phyloP scores from a whole-genome alignment of 1,140 invertebrate genomes.

The Neodiprion pinetum region DNA sequence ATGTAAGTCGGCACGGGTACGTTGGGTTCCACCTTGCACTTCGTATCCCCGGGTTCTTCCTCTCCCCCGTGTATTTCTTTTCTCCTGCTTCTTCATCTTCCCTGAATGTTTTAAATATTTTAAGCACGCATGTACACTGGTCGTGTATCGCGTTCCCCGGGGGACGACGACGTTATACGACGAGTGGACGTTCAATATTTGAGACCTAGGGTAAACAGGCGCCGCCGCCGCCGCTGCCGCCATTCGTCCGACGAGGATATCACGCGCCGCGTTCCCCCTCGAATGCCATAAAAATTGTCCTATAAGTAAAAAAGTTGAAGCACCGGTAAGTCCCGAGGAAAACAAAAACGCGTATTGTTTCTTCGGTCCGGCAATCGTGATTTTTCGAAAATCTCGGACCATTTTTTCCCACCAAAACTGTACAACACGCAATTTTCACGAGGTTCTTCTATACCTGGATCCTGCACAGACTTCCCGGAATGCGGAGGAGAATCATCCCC shows the following conservation, averaged over 20 bases:
- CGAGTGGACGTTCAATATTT: conserved; percentile 46
- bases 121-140: conserved; percentile 34
- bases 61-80: no score
- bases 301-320: not conserved
- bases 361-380: not conserved
- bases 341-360: not conserved
- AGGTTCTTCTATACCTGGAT: no score
- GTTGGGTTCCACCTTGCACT: no score
- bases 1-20: no score
- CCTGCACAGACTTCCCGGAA: no score
- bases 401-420: no score
- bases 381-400: not conserved
- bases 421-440: no score
- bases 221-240: not conserved
- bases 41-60: no score
- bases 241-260: not conserved
- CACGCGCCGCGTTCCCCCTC: no score
- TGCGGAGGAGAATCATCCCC: no score
- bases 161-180: conserved; percentile 13
- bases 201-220: conserved; percentile 34
- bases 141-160: conserved; percentile 31
- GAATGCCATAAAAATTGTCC: not conserved
- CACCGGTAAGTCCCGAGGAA: not conserved
- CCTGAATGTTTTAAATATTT: conserved; percentile 42
- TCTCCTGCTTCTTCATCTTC: not conserved